Percentiles rank a stretch among this genome's conserved stretches.
Conservation (phyloP, 2,888 invertebrate genomes). For the Phragmatobia fuliginosa region DNA sequence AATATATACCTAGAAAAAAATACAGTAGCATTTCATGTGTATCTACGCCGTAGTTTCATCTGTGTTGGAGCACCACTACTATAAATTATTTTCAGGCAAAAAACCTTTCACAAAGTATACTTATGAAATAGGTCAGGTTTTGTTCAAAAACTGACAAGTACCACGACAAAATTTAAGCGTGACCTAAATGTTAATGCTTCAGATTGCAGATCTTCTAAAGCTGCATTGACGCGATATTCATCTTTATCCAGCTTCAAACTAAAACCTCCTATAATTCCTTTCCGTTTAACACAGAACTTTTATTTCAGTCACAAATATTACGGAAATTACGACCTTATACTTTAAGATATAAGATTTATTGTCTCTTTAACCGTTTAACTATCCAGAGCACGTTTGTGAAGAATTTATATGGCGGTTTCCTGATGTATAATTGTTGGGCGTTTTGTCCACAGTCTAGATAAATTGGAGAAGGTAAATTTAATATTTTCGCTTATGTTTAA, state of each 20-base stretch:
- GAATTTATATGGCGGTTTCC: constrained; percentile 53
- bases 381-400: constrained; percentile 41
- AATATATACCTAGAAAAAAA: not conserved
- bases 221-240: constrained; percentile 34
- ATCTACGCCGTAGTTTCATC: not conserved
- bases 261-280: constrained; percentile 21
- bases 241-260: constrained; percentile 1
- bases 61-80: not conserved
- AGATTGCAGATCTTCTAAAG: constrained; percentile 32
- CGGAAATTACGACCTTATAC: constrained; percentile 49
- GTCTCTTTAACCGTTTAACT: constrained; percentile 30
- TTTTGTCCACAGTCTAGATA: constrained; percentile 9
- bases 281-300: constrained; percentile 38
- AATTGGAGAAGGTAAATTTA: constrained; percentile 19
- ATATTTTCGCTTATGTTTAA: not conserved
- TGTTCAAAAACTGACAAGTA: constrained; percentile 19
- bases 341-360: constrained; percentile 43
- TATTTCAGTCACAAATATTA: constrained; percentile 41
- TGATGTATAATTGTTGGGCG: constrained; percentile 42
- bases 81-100: not conserved
- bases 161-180: constrained; percentile 9
- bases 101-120: constrained; percentile 5
- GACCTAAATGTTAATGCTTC: constrained; percentile 36
- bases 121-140: not conserved
- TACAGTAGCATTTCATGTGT: not conserved